phyloP scores from a whole-genome alignment of 2,113 vertebrate species.

The Cryptotis parvus region DNA sequence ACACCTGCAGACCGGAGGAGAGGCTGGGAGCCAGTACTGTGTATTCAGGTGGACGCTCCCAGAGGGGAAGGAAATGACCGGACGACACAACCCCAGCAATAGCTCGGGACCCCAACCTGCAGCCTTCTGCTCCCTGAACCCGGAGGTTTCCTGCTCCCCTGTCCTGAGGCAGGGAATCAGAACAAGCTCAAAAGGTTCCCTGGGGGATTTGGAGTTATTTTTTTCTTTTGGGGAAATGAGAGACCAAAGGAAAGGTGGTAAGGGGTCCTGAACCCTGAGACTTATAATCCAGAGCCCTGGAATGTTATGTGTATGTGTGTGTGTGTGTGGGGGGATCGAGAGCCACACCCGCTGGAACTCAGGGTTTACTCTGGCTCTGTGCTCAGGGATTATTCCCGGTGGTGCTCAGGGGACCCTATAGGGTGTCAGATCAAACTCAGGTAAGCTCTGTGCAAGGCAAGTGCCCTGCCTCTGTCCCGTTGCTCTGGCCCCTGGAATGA shows the following conservation, averaged over 20 bases:
- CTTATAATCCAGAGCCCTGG: not conserved
- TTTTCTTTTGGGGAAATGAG: not conserved
- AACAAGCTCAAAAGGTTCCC: not conserved
- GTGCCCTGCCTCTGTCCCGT: too few species aligned
- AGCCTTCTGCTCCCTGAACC: too few species aligned
- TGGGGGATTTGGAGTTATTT: not conserved
- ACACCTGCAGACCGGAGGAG: not conserved
- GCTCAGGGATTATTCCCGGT: too few species aligned
- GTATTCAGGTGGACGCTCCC: not conserved
- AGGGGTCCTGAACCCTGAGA: not conserved
- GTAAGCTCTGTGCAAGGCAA: too few species aligned
- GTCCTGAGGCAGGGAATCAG: not conserved
- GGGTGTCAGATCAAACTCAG: not conserved
- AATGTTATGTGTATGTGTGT: not conserved
- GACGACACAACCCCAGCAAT: not conserved
- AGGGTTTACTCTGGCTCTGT: too few species aligned
- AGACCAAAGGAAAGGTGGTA: not conserved
- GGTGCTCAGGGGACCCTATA: not conserved
- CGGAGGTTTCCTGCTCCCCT: not conserved
- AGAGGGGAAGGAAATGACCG: not conserved
- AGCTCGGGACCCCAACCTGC: not conserved
- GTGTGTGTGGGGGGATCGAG: not conserved
- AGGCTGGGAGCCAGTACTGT: not conserved
- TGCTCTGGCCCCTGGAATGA: too few species aligned
- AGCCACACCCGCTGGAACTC: too few species aligned